Evolutionary conservation across 2,113 vertebrate species (phyloP).

Genomic region (Urocolius indicus): DNA sequence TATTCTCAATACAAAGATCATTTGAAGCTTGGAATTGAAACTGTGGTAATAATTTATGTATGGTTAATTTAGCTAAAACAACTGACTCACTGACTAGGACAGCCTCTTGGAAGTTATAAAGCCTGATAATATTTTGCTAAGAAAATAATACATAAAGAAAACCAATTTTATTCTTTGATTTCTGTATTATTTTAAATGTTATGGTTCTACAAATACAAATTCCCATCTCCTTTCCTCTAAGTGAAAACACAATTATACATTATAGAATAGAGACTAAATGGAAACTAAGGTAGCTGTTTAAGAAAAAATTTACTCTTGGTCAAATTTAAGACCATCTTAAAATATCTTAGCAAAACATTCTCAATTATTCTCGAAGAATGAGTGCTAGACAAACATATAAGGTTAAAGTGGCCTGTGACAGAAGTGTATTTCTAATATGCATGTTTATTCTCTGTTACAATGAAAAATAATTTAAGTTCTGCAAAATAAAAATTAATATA

Average conservation of each 20-base stretch:
- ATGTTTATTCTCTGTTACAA: not conserved
- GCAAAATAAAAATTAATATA: not conserved
- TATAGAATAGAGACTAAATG: not conserved
- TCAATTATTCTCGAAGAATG: not conserved
- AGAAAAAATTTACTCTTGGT: not conserved
- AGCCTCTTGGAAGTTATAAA: not conserved
- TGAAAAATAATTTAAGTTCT: not conserved
- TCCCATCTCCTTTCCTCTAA: not conserved
- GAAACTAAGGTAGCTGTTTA: not conserved
- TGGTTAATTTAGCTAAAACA: not conserved
- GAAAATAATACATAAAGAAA: not conserved
- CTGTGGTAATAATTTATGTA: not conserved
- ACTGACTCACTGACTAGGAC: not conserved
- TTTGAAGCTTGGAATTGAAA: not conserved
- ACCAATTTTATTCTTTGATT: not conserved
- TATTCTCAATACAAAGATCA: not conserved
- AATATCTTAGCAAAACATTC: not conserved
- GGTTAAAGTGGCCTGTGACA: not conserved
- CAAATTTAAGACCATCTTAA: not conserved
- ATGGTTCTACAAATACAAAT: not conserved
- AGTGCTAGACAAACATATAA: not conserved
- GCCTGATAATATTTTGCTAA: not conserved
- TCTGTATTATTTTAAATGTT: not conserved
- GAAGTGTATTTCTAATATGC: not conserved
- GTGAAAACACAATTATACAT: not conserved